These are phyloP conservation scores for Drosophila subquinaria DNA, from an alignment of 2,888 invertebrate species.

Conservation along the genomic window DNA sequence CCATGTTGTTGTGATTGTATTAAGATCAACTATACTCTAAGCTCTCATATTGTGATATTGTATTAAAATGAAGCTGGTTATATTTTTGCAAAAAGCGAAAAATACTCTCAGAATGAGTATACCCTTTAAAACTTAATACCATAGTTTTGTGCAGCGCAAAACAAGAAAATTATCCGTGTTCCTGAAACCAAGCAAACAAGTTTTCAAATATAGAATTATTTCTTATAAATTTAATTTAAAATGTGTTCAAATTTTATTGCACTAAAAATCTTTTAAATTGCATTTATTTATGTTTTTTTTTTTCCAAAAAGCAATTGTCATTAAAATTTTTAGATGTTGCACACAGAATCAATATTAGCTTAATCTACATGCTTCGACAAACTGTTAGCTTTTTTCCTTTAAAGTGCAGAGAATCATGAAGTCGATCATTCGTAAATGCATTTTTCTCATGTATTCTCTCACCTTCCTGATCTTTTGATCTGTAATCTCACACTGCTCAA, in stretches of 20 bases:
- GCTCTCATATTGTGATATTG: constrained; percentile 33
- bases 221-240: too few relatives aligned
- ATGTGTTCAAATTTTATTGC: too few relatives aligned
- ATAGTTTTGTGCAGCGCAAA: too few relatives aligned
- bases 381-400: background rate
- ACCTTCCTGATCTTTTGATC: background rate
- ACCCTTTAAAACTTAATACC: background rate
- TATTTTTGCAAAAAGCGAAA: background rate
- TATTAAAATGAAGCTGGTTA: background rate
- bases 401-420: background rate
- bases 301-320: too few relatives aligned
- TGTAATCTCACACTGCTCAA: background rate
- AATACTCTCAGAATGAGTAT: background rate
- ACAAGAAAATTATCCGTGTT: too few relatives aligned
- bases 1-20: constrained; percentile 57
- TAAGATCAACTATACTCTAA: background rate
- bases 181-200: too few relatives aligned
- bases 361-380: background rate
- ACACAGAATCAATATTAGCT: background rate
- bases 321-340: too few relatives aligned
- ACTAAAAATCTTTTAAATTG: too few relatives aligned
- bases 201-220: too few relatives aligned
- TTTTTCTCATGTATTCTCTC: background rate
- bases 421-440: background rate
- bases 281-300: too few relatives aligned